Evolutionary conservation across 2,113 vertebrate genomes (phyloP), one percentile per base, ranked within the genome.

Genomic region (Pogonocichla stellata): DNA sequence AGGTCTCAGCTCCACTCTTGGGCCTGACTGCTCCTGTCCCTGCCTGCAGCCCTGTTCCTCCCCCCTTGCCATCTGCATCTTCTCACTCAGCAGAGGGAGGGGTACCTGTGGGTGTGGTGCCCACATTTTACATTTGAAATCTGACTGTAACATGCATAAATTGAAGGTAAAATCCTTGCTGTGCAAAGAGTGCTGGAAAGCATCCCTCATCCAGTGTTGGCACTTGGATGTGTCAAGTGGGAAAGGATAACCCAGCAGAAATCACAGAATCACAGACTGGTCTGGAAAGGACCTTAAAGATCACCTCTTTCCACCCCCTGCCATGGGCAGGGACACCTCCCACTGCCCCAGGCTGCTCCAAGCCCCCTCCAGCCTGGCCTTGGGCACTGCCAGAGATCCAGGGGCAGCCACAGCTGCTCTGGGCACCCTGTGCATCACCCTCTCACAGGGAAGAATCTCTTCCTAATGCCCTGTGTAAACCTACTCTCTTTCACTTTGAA

Each of bases 311-410:
- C 50, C 17, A 34, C 3, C 8, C 8, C 22, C 31, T 50, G 31
- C 43, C 58, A 57, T 19, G 34, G 60, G 22, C 42, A 60, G 45
- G 13, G 28, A 54, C 11, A 60, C 24, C 16, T 75, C 18, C 11
- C 47, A 61, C 19, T 18, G 0, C 4, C 45, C 53, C 38, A 53
- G 47, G n/a, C 0, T 67, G 23, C 13, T 40, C 45, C 45, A 43
- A 66, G 5, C 12, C 18, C 18, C 0, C 0, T 57, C 33, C 51
- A 60, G 0, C 38, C 53, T 66, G 38, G 24, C 28, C 70, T 47
- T 40, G 40, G 11, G 0, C 47, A 40, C 8, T 53, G 1, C 14
- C 61, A 82, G 60, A 10, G 16, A 67, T 29, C 40, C 40, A 42
- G 53, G 19, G 8, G 33, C 60, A 66, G 51, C 36, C 45, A 51